Conservation (phyloP, 2,113 vertebrate species). For the Typhlomys cinereus region DNA sequence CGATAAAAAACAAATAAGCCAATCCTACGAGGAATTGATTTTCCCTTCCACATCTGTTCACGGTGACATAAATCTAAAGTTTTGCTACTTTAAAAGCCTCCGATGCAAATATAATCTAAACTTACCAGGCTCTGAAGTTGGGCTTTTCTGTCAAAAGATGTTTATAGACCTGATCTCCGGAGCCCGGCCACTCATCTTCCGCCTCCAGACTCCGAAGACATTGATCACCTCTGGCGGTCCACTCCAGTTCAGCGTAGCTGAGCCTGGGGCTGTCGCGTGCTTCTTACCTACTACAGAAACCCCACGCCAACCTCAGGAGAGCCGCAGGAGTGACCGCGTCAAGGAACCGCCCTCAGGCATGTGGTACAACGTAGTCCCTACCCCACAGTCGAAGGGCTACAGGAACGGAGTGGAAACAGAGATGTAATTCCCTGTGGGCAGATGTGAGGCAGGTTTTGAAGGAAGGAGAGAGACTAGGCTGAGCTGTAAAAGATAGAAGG, state of each 20-base stretch:
- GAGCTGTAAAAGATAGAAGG: not conserved
- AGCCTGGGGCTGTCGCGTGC: not conserved
- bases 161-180: slow-evolving; percentile 59
- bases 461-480: not conserved
- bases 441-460: not conserved
- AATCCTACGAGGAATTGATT: slow-evolving; percentile 77
- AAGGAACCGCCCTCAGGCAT: not conserved
- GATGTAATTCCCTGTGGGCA: not conserved
- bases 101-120: slow-evolving; percentile 72
- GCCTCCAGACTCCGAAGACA: slow-evolving; percentile 27
- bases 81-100: slow-evolving; percentile 75
- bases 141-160: slow-evolving; percentile 66
- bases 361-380: accelerated
- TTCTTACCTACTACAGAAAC: not conserved
- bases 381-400: accelerated
- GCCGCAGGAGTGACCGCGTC: not conserved
- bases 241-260: not conserved
- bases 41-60: slow-evolving; percentile 76
- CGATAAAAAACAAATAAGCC: slow-evolving; percentile 75
- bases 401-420: not conserved
- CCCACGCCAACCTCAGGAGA: not conserved
- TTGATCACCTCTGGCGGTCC: not conserved
- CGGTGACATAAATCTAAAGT: slow-evolving; percentile 75
- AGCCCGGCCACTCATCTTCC: slow-evolving; percentile 45
- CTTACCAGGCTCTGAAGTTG: slow-evolving; percentile 61